These are phyloP conservation scores for Athalia rosae DNA, from an alignment of 2,888 invertebrate species.

Conservation along the genomic window DNA sequence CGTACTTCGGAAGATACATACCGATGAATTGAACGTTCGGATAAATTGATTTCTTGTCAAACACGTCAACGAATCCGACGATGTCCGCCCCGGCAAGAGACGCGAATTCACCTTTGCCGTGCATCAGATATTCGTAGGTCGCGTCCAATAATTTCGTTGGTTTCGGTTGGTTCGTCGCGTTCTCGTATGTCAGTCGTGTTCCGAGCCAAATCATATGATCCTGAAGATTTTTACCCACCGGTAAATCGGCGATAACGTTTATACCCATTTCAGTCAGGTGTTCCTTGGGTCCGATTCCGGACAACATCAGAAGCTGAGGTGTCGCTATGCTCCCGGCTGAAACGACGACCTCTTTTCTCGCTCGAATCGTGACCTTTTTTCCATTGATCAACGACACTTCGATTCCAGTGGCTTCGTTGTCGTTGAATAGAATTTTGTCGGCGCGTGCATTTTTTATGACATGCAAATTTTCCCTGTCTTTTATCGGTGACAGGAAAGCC, in stretches of 20 bases:
- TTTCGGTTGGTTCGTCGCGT: constrained; percentile 47
- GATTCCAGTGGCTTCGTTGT: constrained; percentile 72
- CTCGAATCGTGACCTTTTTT: constrained; percentile 63
- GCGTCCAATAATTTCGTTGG: constrained; percentile 54
- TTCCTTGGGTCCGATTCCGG: constrained; percentile 78
- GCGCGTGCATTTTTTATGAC: constrained; percentile 78
- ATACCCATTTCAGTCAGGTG: constrained; percentile 74
- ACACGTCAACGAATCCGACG: constrained; percentile 76
- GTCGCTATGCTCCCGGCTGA: constrained; percentile 81
- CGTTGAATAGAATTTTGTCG: constrained; percentile 76
- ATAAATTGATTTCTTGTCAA: constrained; percentile 73
- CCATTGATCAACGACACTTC: constrained; percentile 69
- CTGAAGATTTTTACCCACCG: constrained; percentile 77
- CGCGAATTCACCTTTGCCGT: constrained; percentile 71
- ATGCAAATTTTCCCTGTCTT: constrained; percentile 77
- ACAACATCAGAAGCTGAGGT: constrained; percentile 82
- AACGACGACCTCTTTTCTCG: constrained; percentile 79
- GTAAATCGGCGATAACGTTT: constrained; percentile 72
- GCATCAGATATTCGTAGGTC: constrained; percentile 71
- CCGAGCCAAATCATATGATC: constrained; percentile 74
- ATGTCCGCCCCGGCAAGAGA: constrained; percentile 74
- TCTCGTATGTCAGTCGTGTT: constrained; percentile 52
- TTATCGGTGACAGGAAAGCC: constrained; percentile 73
- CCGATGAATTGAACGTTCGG: constrained; percentile 78
- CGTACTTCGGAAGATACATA: constrained; percentile 70